These are phyloP conservation scores for Napeogenes sylphis DNA, from an alignment of 2,888 invertebrate species.

Conservation along the genomic window DNA sequence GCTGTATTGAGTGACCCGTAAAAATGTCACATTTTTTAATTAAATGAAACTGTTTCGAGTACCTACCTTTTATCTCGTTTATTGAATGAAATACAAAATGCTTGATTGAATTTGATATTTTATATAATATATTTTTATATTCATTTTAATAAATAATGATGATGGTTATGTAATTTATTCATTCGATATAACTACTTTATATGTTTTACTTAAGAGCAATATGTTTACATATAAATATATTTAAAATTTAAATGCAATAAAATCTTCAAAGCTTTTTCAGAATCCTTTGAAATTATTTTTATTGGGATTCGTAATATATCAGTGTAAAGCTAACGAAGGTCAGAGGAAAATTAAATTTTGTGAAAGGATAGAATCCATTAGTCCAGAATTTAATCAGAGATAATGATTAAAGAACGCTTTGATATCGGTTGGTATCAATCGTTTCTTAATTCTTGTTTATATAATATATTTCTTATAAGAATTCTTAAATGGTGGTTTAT, in stretches of 20 bases:
- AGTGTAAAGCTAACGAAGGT: constrained; percentile 33
- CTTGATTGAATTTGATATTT: neutral
- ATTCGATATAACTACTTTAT: no score
- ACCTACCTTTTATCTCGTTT: neutral
- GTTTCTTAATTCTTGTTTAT: no score
- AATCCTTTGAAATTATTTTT: neutral
- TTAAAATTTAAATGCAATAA: neutral
- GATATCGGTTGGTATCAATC: neutral
- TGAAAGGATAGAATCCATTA: constrained; percentile 40
- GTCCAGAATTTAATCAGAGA: constrained; percentile 39
- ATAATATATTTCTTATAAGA: no score
- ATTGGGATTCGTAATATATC: constrained; percentile 7
- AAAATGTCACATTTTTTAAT: neutral
- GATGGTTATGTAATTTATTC: neutral
- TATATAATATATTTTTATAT: neutral
- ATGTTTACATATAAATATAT: no score
- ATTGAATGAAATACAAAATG: neutral
- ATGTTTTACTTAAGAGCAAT: no score
- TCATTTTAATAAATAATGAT: neutral
- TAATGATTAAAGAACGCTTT: constrained; percentile 29
- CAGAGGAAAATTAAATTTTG: constrained; percentile 36
- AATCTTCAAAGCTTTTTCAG: constrained; percentile 3
- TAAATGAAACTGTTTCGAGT: neutral
- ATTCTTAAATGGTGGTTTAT: no score
- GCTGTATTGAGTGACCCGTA: neutral